Base-by-base conservation (phyloP, 2,888 invertebrate genomes). In the Lepidonotus clava region DNA sequence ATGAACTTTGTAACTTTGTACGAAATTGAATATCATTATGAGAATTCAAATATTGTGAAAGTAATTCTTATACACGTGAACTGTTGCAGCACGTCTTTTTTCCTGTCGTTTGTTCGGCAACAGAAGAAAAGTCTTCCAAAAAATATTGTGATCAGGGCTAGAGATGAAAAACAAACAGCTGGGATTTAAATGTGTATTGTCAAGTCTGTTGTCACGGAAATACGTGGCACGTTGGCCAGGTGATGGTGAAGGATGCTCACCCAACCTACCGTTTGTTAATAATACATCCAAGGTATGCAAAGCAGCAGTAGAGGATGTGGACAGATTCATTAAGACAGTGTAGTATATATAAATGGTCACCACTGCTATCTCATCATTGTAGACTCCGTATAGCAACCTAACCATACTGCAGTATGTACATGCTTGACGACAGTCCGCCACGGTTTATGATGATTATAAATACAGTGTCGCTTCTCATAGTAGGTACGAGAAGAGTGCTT, bases 61-160 rank as follows among this genome's bases (percentile, higher is more conserved):
- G 61, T 61, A 2, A 24, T 61, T 61, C 24, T 61, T 61, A 24
- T 61, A 61, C 61, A 28, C 11, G 28, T 61, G 61, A 32, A 61
- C 24, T 61, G 61, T 61, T 61, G 24, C 61, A 61, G 24, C 61
- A 61, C 28, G 61, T n/a, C n/a, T n/a, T n/a, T 61, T 61, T 32
- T 61, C 24, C 61, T 61, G 61, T 61, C 61, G 61, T 28, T 61
- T 61, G 61, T n/a, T 61, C 28, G 61, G 61, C 61, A 61, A n/a
- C 61, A 61, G 28, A 61, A 32, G 32, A 66, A 32, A 71, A 21
- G 80, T 80, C 80, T 80, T 80, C 80, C 80, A 80, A 80, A 80
- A 66, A 66, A 80, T 11, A 80, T 80, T 46, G 80, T 80, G 80
- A 80, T 80, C 80, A 80, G 80, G 80, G 80, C 46, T 41, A 46